phyloP scores from a whole-genome alignment of 1,140 invertebrate species.

The Brachionus calyciflorus region DNA sequence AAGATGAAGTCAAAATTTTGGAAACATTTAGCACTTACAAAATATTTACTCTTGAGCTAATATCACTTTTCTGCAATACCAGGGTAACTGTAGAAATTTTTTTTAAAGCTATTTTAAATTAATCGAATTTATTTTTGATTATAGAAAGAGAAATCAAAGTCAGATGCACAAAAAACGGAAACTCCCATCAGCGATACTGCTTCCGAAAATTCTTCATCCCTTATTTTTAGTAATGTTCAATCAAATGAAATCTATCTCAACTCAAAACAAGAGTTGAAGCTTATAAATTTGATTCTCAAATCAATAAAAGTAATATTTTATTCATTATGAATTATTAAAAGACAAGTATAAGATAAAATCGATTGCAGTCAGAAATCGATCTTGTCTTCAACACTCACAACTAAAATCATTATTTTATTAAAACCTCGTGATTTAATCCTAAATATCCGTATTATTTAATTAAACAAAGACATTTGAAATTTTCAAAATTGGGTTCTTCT shows the following conservation, averaged over 20 bases:
- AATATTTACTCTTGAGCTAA: constrained; percentile 38
- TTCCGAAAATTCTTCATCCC: constrained; percentile 1
- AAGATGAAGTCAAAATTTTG: constrained; percentile 17
- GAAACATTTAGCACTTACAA: constrained; percentile 45
- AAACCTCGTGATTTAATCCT: too few relatives aligned
- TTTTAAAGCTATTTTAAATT: not conserved
- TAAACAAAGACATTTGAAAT: too few relatives aligned
- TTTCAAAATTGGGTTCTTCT: too few relatives aligned
- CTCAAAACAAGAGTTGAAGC: constrained; percentile 13
- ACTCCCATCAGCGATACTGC: not conserved
- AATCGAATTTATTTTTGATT: not conserved
- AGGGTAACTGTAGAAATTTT: not conserved
- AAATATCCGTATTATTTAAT: too few relatives aligned
- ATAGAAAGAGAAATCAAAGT: constrained; percentile 8
- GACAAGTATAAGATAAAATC: too few relatives aligned
- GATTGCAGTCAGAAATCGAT: too few relatives aligned
- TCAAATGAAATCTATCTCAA: not conserved
- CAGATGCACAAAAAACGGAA: not conserved
- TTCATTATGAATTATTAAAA: too few relatives aligned
- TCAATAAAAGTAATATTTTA: constrained; percentile 44
- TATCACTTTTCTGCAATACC: constrained; percentile 36
- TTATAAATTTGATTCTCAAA: constrained; percentile 44
- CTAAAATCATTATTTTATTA: too few relatives aligned
- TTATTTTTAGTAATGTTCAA: not conserved
- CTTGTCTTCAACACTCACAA: too few relatives aligned